Evolutionary conservation across 2,113 vertebrate genomes (phyloP).

Genomic region (Trichechus manatus): DNA sequence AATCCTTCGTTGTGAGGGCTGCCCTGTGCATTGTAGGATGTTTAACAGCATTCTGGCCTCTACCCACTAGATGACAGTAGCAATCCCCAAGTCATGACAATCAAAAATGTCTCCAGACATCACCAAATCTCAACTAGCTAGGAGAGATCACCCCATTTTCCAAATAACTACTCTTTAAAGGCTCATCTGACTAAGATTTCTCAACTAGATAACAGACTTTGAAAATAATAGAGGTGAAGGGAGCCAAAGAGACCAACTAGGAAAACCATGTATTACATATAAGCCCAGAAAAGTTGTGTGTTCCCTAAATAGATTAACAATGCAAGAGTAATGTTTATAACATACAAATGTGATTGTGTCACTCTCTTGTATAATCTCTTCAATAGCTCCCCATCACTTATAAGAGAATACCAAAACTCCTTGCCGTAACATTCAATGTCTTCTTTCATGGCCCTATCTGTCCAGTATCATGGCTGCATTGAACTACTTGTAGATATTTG

Average conservation of each 20-base stretch:
- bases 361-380: not conserved
- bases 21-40: rapidly evolving
- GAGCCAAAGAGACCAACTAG: not conserved
- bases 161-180: not conserved
- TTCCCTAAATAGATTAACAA: not conserved
- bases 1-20: not conserved
- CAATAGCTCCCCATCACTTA: no score
- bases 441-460: no score
- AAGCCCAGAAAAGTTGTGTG: not conserved
- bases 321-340: not conserved
- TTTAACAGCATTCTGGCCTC: not conserved
- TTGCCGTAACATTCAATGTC: rapidly evolving
- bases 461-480: rapidly evolving
- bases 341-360: not conserved
- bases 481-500: not conserved
- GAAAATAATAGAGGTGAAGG: not conserved
- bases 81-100: no score
- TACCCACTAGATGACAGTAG: no score
- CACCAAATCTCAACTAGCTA: no score
- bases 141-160: not conserved
- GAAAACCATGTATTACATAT: not conserved
- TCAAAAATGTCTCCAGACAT: not conserved
- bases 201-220: not conserved
- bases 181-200: not conserved
- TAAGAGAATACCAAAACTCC: not conserved